These are phyloP conservation scores for Esox lucius DNA, from an alignment of 2,797 vertebrate genomes.

Conservation along the genomic window DNA sequence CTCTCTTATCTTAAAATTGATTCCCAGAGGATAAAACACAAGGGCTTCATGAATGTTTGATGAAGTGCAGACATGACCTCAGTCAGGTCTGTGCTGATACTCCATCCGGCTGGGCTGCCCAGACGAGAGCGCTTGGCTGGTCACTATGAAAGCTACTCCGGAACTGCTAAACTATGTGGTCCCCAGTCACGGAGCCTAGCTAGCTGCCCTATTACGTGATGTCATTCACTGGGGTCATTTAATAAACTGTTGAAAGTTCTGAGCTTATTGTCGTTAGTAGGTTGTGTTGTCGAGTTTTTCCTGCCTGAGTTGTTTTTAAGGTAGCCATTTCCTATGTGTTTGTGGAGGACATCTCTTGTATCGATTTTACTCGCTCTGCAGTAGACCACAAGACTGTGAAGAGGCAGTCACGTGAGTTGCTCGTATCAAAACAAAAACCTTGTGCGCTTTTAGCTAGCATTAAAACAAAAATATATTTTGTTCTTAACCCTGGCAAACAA, in stretches of 20 bases:
- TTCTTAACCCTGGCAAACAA: constrained; percentile 57
- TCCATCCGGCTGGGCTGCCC: constrained; percentile 32
- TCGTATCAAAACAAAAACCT: constrained; percentile 77
- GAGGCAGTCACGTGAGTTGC: constrained; percentile 76
- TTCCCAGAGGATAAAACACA: constrained; percentile 48
- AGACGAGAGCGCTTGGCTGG: not conserved
- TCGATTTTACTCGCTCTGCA: constrained; percentile 49
- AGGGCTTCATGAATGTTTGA: constrained; percentile 59
- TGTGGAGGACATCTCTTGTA: not conserved
- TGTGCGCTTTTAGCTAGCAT: constrained; percentile 72
- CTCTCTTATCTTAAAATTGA: constrained; percentile 45
- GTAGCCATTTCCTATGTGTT: not conserved
- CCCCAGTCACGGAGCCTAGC: constrained; percentile 1
- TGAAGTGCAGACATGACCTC: constrained; percentile 57
- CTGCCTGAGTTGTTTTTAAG: not conserved
- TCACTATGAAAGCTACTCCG: constrained; percentile 8
- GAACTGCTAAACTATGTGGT: not conserved
- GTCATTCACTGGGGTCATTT: not conserved
- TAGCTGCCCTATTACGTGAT: constrained; percentile 12
- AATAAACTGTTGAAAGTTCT: not conserved
- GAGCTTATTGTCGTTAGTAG: not conserved
- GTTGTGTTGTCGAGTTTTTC: not conserved
- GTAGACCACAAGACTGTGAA: constrained; percentile 62
- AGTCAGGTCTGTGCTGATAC: constrained; percentile 33
- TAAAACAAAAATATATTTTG: constrained; percentile 68